Evolutionary conservation across 2,888 invertebrate genomes (phyloP), one percentile per base, ranked within the genome.

Genomic region (Xanthia icteritia): DNA sequence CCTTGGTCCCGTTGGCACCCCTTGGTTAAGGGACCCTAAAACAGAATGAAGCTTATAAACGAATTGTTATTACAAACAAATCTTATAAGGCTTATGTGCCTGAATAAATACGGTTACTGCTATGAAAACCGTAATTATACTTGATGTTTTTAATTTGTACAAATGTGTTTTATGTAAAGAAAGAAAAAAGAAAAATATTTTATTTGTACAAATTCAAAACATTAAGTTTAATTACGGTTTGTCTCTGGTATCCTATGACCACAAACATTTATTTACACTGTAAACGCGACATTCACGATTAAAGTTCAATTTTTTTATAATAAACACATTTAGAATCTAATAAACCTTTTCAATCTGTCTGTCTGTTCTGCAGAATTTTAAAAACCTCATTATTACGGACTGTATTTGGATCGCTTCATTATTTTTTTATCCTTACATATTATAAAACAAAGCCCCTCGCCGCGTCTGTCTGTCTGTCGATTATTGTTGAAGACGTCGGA

Each of bases 1-100:
- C 20, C 2, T 31, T 48, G 23, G 48, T 1, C 6, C 20, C 0
- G 1, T 23, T 51, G 51, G 9, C 9, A 54, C 3, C 11, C 20
- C 58, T n/a, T 20, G 20, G 2, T 6, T n/a, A 39, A 13, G 13
- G n/a, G 20, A 68, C 58, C 68, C 17, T 39, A 56, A 56, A 54
- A 56, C 6, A 68, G n/a, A 56, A 6, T 56, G 4, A 56, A 56
- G 67, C 51, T 77, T 75, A 69, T 63, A 70, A 80, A 72, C 20
- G 3, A 83, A 80, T 69, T 76, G 13, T 82, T 78, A 58, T 69
- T 56, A 69, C 67, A 67, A 76, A 64, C 63, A 76, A 81, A 81
- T 83, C 73, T 83, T 77, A 58, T 75, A 54, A 66, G 73, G 45
- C 66, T 58, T 56, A 71, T 66, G 36, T 68, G 68, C 71, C 76